Conservation (phyloP, 2,797 vertebrate species). For the Enoplosus armatus region DNA sequence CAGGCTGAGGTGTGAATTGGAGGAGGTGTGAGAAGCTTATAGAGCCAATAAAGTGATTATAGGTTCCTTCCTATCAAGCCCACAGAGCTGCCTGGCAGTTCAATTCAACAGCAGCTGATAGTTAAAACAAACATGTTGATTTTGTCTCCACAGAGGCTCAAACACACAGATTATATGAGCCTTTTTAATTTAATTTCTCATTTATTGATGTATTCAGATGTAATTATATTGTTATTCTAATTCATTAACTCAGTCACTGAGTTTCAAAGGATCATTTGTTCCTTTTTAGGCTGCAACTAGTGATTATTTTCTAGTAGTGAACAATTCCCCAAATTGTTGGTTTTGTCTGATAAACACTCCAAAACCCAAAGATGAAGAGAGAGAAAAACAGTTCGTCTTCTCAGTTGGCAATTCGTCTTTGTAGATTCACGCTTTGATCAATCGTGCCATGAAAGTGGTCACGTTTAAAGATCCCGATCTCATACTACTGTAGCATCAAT, state of each 20-base stretch:
- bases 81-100: slow-evolving; percentile 5
- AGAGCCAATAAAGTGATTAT: slow-evolving; percentile 69
- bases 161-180: background rate
- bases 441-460: background rate
- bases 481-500: too few relatives aligned
- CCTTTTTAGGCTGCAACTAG: background rate
- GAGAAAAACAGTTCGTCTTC: background rate
- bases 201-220: background rate
- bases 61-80: slow-evolving; percentile 52
- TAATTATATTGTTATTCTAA: background rate
- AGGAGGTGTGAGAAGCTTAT: slow-evolving; percentile 58
- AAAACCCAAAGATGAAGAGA: background rate
- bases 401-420: background rate
- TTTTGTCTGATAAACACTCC: background rate
- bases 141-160: slow-evolving; percentile 5
- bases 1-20: slow-evolving; percentile 49
- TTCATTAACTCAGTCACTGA: background rate
- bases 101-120: slow-evolving; percentile 30
- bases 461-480: background rate
- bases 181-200: background rate
- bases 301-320: background rate
- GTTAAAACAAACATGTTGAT: slow-evolving; percentile 22
- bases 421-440: background rate
- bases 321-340: background rate
- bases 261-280: background rate